Evolutionary conservation across 2,888 invertebrate species (phyloP).

Genomic region (Magallana nippona): DNA sequence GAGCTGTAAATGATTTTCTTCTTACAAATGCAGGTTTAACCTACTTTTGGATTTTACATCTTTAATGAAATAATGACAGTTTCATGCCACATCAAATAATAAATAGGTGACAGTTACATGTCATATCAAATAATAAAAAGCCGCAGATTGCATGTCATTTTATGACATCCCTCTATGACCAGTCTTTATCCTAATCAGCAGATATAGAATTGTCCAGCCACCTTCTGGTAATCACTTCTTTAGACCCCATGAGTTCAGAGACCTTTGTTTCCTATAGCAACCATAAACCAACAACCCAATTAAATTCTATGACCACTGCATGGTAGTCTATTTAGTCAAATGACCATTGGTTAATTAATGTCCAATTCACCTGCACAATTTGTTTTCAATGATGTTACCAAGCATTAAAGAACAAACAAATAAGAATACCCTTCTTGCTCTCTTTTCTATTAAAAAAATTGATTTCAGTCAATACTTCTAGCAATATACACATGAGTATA

Average conservation of each 20-base stretch:
- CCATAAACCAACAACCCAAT: background rate
- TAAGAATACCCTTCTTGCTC: too few relatives aligned
- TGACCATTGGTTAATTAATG: background rate
- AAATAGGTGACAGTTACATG: too few relatives aligned
- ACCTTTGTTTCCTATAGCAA: constrained; percentile 18
- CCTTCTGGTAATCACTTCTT: background rate
- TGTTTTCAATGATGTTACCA: too few relatives aligned
- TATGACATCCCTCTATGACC: background rate
- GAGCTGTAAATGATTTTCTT: background rate
- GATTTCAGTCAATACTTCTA: too few relatives aligned
- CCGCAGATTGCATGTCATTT: too few relatives aligned
- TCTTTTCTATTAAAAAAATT: too few relatives aligned
- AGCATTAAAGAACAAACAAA: too few relatives aligned
- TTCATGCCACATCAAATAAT: too few relatives aligned
- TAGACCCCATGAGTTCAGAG: background rate
- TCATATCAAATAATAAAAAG: too few relatives aligned
- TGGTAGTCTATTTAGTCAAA: background rate
- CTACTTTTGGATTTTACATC: background rate
- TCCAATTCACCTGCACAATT: background rate
- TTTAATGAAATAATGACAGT: too few relatives aligned
- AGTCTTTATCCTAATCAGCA: background rate
- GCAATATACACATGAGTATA: too few relatives aligned
- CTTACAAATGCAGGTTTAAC: background rate
- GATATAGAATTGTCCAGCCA: too few relatives aligned
- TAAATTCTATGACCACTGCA: background rate